Base-by-base conservation (phyloP, 2,113 vertebrate species). In the Anoplopoma fimbria region DNA sequence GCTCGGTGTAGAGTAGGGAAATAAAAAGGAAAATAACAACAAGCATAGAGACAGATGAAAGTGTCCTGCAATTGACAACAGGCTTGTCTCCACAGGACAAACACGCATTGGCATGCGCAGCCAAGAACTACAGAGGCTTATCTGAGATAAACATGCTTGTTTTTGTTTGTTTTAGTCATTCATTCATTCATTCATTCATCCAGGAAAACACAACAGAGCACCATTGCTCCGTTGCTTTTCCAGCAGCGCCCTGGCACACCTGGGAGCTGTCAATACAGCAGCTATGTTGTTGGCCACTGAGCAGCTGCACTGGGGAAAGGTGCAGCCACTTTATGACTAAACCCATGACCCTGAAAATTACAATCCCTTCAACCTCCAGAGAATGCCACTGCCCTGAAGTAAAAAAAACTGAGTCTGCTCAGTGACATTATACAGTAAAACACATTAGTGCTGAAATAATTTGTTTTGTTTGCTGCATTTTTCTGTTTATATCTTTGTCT, bases 1-100 rank as follows among this genome's bases (percentile, higher is more conserved):
- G 84, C 78, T 90, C 17, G 45, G 64, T 83, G 82, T 87, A 73
- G 76, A 91, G 79, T 71, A 79, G 75, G 38, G 67, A 42, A 64
- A 79, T 77, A 58, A 63, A 81, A 15, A 27, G 27, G 6, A 1
- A 10, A 51, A 23, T 12, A 14, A 57, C 6, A 25, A 21, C 73
- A 36, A 75, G 51, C 81, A 81, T 2, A 58, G 72, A 85, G 82
- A 79, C 77, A 60, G 75, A 81, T 31, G 61, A 47, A 82, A 80
- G 81, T 65, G 79, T 86, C 69, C 72, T 78, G 71, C 80, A 73
- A 69, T 42, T 53, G 55, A 87, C 74, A 81, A 86, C 81, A 82
- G 72, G 49, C 69, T 69, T 34, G 40, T 86, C 71, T 57, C 80
- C 62, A 69, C 69, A 85, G 88, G 80, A 73, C 78, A 80, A 79